Evolutionary conservation across 1,140 invertebrate species (phyloP).

Genomic region (Ostrea denselamellosa): DNA sequence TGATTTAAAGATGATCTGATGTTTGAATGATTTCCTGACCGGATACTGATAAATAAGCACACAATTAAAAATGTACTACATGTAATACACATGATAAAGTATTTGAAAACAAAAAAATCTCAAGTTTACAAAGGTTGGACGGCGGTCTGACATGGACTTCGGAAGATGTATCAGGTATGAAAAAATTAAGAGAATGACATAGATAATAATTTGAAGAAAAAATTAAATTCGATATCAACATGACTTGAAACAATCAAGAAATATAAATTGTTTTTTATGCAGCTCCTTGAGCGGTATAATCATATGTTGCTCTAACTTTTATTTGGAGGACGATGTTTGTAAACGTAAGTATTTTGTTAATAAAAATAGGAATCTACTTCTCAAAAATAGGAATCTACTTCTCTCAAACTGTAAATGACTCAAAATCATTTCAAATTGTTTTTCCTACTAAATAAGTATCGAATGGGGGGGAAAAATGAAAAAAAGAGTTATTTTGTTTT

Average conservation of each 20-base stretch:
- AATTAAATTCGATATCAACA: not conserved
- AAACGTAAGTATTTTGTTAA: not conserved
- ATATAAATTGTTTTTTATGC: not conserved
- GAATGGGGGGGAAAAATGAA: too few species aligned
- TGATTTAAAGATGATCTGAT: too few species aligned
- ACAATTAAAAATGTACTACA: not conserved
- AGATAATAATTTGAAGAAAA: too few species aligned
- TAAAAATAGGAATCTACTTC: not conserved
- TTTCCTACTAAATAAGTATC: too few species aligned
- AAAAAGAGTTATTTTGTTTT: too few species aligned
- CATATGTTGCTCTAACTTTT: not conserved
- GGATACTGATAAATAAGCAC: not conserved
- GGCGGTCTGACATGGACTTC: not conserved
- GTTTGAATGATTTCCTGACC: not conserved
- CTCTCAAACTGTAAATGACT: too few species aligned
- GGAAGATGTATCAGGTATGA: conserved; percentile 5
- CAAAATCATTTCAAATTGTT: too few species aligned
- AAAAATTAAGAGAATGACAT: not conserved
- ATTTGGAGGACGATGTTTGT: not conserved
- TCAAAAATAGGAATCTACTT: too few species aligned
- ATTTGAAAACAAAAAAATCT: too few species aligned
- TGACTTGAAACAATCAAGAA: not conserved
- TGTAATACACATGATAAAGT: too few species aligned
- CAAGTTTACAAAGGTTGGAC: not conserved
- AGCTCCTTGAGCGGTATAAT: not conserved